Base-by-base conservation (phyloP, 2,888 invertebrate genomes). In the Mechanitis messenoides region DNA sequence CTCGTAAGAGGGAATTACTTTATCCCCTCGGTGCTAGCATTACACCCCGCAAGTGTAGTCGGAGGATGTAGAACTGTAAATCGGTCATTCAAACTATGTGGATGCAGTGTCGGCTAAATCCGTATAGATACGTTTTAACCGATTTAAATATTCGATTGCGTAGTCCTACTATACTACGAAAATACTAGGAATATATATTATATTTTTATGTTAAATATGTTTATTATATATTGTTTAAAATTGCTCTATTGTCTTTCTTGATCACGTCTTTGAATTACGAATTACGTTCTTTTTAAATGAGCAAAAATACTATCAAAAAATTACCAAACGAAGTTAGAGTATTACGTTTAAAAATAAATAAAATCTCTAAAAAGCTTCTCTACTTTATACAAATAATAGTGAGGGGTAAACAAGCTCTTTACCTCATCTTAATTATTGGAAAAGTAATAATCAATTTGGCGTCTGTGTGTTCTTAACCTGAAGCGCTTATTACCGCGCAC, bases 1-100 rank as follows among this genome's bases (percentile, higher is more conserved):
- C 80, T 65, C 73, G 75, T 77, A 74, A 78, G 76, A 80, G 76
- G 75, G 80, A 80, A 82, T 83, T 78, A 82, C 75, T 77, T 78
- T 73, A 74, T 75, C 76, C 74, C 76, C 78, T 72, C 70, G 67
- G 50, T 50, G 50, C 7, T 9, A 50, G 50, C 69, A 69, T 69
- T 70, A 70, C 69, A 68, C 69, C 66, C 67, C 68, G 63, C 73
- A 73, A 75, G 75, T 71, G 72, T 73, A 70, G 50, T 50, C 31
- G 50, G 50, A 50, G 50, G n/a, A 50, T 31, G 50, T 20, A 20
- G 20, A 20, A 20, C 50, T 31, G 31, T 50, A 50, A 50, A 50
- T 50, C 50, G 50, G 50, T 50, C 28, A 50, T 50, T 50, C 50
- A 31, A 50, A 31, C 31, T 31, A 50, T 31, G 31, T 50, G 7